Evolutionary conservation across 2,888 invertebrate species (phyloP).

Genomic region (Marasmarcha lunaedactyla): DNA sequence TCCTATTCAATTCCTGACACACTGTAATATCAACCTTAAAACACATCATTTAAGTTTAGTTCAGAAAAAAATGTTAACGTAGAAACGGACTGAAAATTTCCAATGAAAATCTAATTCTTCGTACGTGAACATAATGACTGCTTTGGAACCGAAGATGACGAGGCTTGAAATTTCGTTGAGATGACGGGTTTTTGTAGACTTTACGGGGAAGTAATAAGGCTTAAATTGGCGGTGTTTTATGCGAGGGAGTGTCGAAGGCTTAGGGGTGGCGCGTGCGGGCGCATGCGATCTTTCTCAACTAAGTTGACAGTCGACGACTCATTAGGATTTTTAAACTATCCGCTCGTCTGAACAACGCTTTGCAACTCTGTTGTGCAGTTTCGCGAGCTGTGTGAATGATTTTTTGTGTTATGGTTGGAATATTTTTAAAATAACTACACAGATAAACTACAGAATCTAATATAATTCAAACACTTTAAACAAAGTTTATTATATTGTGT

Average conservation of each 20-base stretch:
- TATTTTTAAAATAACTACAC: no score
- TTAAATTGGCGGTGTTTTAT: conserved; percentile 44
- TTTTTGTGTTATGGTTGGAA: no score
- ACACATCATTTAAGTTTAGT: conserved; percentile 18
- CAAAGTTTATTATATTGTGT: no score
- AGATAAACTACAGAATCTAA: no score
- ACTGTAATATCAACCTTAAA: conserved; percentile 25
- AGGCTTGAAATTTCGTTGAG: conserved; percentile 35
- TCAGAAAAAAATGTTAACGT: conserved; percentile 12
- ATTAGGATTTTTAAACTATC: not conserved
- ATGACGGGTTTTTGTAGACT: conserved; percentile 32
- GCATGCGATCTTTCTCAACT: conserved; percentile 53
- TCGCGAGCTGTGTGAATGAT: no score
- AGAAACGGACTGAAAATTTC: conserved; percentile 31
- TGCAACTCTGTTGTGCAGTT: no score
- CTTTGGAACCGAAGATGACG: conserved; percentile 56
- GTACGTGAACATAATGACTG: conserved; percentile 58
- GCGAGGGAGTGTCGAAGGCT: conserved; percentile 61
- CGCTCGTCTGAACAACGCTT: no score
- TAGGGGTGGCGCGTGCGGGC: conserved; percentile 68
- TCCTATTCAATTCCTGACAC: conserved; percentile 33
- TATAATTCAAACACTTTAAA: no score
- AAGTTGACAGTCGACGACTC: not conserved
- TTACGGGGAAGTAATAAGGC: conserved; percentile 43
- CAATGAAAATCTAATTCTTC: conserved; percentile 60